Base-by-base conservation (phyloP, 2,888 invertebrate species). In the Euzophera pinguis region DNA sequence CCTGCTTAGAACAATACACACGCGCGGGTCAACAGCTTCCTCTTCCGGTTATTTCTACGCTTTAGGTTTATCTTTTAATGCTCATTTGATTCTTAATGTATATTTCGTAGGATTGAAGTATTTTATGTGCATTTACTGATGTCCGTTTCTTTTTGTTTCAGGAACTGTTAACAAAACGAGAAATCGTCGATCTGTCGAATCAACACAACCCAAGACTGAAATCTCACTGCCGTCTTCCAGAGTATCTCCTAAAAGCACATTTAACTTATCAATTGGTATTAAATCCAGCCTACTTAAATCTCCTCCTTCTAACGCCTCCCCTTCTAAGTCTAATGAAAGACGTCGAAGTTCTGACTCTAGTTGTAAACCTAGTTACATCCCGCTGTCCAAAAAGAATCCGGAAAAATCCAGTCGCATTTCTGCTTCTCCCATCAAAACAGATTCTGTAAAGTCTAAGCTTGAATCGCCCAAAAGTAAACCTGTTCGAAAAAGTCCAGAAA, bases 141-240 rank as follows among this genome's bases (percentile, higher is more conserved):
- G 2, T 22, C 3, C 5, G 22, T 22, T 22, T 22, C 22, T 22
- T 53, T 62, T 85, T 84, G 86, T 89, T 89, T 12, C 87, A 90
- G 90, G 85, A 76, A 78, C 73, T 67, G 68, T 69, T 57, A 65
- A 78, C 35, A 88, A 84, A 76, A 61, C 83, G 54, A 84, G 71
- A 77, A 75, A 65, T 65, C 84, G 88, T 58, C 81, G 83, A 68
- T 68, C 81, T 62, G 64, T 81, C 61, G 89, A 89, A 81, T 67
- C 77, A 75, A 65, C 80, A 69, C 80, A 78, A 62, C 66, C 78
- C 69, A 90, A 88, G 82, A 84, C 84, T 83, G 90, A 88, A 76
- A 82, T 69, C 68, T 73, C 78, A 81, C 78, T 82, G 77, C 81
- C 84, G 82, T 86, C 88, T 87, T 87, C 88, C 82, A 88, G 78